phyloP scores from a whole-genome alignment of 2,888 invertebrate species.

The Acanthacorydalis orientalis region DNA sequence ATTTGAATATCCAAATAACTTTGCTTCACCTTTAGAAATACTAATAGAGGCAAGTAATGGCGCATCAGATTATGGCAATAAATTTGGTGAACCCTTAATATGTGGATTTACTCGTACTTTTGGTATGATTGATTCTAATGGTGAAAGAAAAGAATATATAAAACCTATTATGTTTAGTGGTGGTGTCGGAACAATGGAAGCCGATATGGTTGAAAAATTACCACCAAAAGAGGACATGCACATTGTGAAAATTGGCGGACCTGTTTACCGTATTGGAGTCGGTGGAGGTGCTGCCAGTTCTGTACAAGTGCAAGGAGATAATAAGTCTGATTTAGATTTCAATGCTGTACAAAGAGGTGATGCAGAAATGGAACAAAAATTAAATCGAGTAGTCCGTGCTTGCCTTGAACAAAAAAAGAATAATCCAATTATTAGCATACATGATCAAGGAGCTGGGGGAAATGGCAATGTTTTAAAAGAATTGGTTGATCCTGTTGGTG shows the following conservation, averaged over 20 bases:
- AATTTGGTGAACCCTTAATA: conserved; percentile 94
- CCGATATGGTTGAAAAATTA: conserved; percentile 60
- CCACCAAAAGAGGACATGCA: conserved; percentile 69
- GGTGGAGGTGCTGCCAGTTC: conserved; percentile 98
- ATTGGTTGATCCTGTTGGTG: conserved; percentile 87
- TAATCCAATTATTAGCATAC: conserved; percentile 89
- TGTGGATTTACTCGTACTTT: conserved; percentile 84
- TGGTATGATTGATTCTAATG: conserved; percentile 49
- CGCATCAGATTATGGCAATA: conserved; percentile 97
- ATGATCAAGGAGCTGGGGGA: conserved; percentile 99
- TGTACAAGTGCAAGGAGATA: conserved; percentile 82
- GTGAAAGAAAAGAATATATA: conserved; percentile 75
- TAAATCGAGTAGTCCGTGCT: conserved; percentile 83
- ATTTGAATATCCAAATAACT: conserved; percentile 68
- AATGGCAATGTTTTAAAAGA: conserved; percentile 96
- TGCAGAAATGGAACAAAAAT: conserved; percentile 97
- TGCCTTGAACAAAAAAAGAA: conserved; percentile 67
- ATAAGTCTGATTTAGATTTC: conserved; percentile 73
- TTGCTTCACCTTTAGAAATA: conserved; percentile 79
- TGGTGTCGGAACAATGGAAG: conserved; percentile 83
- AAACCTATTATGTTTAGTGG: conserved; percentile 99
- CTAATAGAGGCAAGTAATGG: conserved; percentile 94
- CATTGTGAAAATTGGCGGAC: conserved; percentile 91
- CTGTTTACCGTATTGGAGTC: conserved; percentile 93
- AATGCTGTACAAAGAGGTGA: conserved; percentile 95